Base-by-base conservation (phyloP, 2,113 vertebrate species). In the Vulpes ferrilata region DNA sequence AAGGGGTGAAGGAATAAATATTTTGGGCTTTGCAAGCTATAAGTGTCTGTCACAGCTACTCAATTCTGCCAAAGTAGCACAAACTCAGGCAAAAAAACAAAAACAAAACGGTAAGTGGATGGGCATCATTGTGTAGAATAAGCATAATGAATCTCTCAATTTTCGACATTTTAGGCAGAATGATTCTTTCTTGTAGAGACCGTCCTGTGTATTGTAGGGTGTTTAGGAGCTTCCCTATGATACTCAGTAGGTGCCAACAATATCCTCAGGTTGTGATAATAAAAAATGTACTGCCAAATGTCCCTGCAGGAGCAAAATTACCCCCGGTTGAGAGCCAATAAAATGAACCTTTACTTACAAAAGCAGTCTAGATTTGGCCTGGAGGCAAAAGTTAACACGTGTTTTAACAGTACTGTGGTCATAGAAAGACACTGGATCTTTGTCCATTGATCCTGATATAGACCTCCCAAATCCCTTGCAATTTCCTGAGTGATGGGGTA, bases 331-430 rank as follows among this genome's bases (percentile, higher is more conserved):
- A 87, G 32, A 51, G 30, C 2, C 3, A 35, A 73, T 35, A 84
- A 88, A 78, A 76, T 23, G 67, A 90, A 89, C 51, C 43, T 38
- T 57, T 57, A n/a, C 74, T 84, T 90, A 55, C 0, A 86, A 80
- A 82, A 73, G 1, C 5, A 83, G 1, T 1, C 10, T n/a, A 57
- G 62, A 53, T 88, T 83, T 83, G 7, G 2, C 13, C 1, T 19
- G 11, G 9, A 57, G 17, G 22, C 1, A 27, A 11, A 16, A 57
- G 11, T 64, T 76, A 76, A n/a, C 9, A 35, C 5, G 2, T 57
- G 17, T 11, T 51, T 22, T 86, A 11, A 11, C 38, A 78, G 22
- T 43, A 74, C 15, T 67, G 2, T 67, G 2, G 15, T 60, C 55
- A 62, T 25, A 83, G 67, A 73, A 62, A 51, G 38, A 84, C 43